Percentiles rank a stretch among this genome's conserved stretches.
phyloP scores from a whole-genome alignment of 2,888 invertebrate species.

The Noctua fimbriata region DNA sequence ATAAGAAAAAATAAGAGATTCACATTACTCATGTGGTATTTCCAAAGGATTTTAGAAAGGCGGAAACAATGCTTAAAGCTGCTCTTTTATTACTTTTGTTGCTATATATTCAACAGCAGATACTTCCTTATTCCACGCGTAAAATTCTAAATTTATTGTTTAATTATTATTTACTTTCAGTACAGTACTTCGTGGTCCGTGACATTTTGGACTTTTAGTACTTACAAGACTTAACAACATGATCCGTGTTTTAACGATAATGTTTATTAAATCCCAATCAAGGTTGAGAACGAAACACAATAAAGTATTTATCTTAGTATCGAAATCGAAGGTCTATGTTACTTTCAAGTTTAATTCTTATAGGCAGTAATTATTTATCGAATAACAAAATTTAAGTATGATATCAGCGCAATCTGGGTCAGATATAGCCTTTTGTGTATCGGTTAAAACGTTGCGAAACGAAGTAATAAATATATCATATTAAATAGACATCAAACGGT shows the following conservation, averaged over 20 bases:
- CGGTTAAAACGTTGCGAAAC: neutral
- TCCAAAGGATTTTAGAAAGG: slow-evolving; percentile 35
- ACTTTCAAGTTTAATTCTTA: slow-evolving; percentile 64
- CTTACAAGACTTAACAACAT: slow-evolving; percentile 50
- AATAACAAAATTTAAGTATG: slow-evolving; percentile 32
- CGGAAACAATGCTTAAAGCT: neutral
- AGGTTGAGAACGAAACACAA: slow-evolving; percentile 71
- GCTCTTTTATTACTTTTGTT: slow-evolving; percentile 20
- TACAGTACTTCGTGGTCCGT: slow-evolving; percentile 57
- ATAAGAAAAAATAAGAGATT: no score
- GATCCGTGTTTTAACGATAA: slow-evolving; percentile 66
- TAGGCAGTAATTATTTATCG: slow-evolving; percentile 57
- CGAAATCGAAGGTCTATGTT: slow-evolving; percentile 66
- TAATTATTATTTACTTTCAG: slow-evolving; percentile 23
- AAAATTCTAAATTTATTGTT: slow-evolving; percentile 38
- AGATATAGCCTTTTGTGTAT: slow-evolving; percentile 17
- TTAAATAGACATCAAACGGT: neutral
- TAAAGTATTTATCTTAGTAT: slow-evolving; percentile 67
- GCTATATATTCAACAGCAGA: neutral
- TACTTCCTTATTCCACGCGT: slow-evolving; percentile 14
- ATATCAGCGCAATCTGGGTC: slow-evolving; percentile 18
- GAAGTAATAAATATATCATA: neutral
- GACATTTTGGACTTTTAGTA: slow-evolving; percentile 68
- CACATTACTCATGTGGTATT: neutral
- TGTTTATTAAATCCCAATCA: slow-evolving; percentile 68